These are phyloP conservation scores for Mesaphorura yosii DNA, from an alignment of 1,140 invertebrate species.

Conservation along the genomic window DNA sequence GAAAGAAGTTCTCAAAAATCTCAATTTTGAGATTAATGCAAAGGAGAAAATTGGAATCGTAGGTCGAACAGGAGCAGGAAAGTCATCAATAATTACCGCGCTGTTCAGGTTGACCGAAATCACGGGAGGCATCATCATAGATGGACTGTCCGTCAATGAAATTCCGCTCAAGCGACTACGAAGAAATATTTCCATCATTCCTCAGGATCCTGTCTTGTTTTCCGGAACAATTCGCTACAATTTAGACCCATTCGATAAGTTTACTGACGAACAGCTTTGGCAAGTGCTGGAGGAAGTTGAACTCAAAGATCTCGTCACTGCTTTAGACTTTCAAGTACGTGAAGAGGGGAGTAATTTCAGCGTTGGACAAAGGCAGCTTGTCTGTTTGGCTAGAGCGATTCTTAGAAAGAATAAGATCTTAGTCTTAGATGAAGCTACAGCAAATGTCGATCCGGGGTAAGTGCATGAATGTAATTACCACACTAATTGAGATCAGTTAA, in stretches of 20 bases:
- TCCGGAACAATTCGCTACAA: slow-evolving; percentile 64
- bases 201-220: slow-evolving; percentile 64
- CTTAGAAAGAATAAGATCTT: slow-evolving; percentile 16
- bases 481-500: no score
- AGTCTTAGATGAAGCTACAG: slow-evolving; percentile 22
- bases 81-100: slow-evolving; percentile 36
- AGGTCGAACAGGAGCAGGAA: slow-evolving; percentile 59
- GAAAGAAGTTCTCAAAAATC: slow-evolving; percentile 42
- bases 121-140: slow-evolving; percentile 47
- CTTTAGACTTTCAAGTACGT: slow-evolving; percentile 34
- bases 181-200: slow-evolving; percentile 57
- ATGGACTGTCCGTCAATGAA: slow-evolving; percentile 40
- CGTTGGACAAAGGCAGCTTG: slow-evolving; percentile 40
- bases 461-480: no score
- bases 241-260: slow-evolving; percentile 70
- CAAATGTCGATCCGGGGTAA: slow-evolving; percentile 34
- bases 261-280: slow-evolving; percentile 66
- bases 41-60: slow-evolving; percentile 58
- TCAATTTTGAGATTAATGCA: slow-evolving; percentile 44
- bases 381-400: slow-evolving; percentile 16
- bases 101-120: slow-evolving; percentile 49
- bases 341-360: slow-evolving; percentile 39
- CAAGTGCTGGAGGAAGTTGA: slow-evolving; percentile 58
- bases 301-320: slow-evolving; percentile 33
- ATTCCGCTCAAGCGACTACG: slow-evolving; percentile 50